Conservation (phyloP, 2,113 vertebrate genomes). For the Hydropotes inermis region DNA sequence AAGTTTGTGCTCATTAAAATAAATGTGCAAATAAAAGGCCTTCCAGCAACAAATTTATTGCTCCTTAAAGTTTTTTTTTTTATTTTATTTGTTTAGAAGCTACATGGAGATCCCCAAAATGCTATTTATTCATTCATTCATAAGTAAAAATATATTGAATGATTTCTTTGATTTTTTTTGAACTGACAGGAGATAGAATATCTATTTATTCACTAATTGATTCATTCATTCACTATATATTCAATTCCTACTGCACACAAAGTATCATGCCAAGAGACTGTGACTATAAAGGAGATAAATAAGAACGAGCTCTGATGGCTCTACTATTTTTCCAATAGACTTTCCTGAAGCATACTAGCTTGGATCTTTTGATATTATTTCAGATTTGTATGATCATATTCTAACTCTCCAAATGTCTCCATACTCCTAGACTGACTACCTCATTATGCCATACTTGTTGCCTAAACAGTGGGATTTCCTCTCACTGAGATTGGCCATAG, state of each 20-base stretch:
- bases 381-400: neutral
- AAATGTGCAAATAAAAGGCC: neutral
- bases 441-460: neutral
- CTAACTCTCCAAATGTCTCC: neutral
- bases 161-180: neutral
- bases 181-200: neutral
- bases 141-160: neutral
- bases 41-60: neutral
- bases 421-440: neutral
- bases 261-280: neutral
- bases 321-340: neutral
- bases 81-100: neutral
- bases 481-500: neutral
- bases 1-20: conserved; percentile 58
- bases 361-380: neutral
- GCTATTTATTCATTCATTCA: neutral
- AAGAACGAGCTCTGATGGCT: neutral
- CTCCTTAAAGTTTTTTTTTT: neutral
- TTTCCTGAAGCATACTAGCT: neutral
- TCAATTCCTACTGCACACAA: neutral
- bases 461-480: neutral
- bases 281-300: neutral
- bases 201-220: neutral
- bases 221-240: neutral
- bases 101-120: neutral